phyloP scores from a whole-genome alignment of 2,888 invertebrate genomes.

The Melitaea athalia region DNA sequence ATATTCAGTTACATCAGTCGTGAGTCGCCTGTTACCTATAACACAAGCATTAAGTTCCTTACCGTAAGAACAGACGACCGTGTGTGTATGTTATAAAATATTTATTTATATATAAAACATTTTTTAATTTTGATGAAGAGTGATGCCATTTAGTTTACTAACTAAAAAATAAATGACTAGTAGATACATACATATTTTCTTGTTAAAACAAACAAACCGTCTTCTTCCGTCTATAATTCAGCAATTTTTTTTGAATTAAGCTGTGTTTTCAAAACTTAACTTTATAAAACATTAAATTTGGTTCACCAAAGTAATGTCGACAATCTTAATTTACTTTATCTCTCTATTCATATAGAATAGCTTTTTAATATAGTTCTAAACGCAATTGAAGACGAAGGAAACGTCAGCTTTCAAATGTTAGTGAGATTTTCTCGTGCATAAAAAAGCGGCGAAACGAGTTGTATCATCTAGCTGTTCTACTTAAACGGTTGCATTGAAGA shows the following conservation, averaged over 20 bases:
- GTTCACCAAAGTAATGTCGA: neutral
- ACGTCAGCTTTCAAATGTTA: constrained; percentile 36
- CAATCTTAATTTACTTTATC: neutral
- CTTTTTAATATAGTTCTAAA: constrained; percentile 15
- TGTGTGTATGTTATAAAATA: no score
- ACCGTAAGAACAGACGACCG: no score
- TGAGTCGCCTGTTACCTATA: no score
- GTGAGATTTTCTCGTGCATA: constrained; percentile 50
- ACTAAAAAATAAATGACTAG: no score
- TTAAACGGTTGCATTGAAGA: constrained; percentile 57
- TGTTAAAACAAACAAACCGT: no score
- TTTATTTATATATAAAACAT: no score
- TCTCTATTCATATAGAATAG: neutral
- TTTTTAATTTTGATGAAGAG: no score
- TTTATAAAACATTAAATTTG: neutral
- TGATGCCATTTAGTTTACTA: no score
- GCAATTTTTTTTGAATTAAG: neutral
- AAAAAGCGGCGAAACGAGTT: constrained; percentile 48
- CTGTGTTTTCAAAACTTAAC: neutral
- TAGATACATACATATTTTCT: no score
- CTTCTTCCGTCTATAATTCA: no score
- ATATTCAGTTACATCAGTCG: no score
- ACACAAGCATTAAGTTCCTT: no score
- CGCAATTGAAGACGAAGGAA: constrained; percentile 27
- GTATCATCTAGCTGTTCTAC: constrained; percentile 53